Evolutionary conservation across 2,888 invertebrate genomes (phyloP), one percentile per base, ranked within the genome.

Genomic region (Lymantria dispar): DNA sequence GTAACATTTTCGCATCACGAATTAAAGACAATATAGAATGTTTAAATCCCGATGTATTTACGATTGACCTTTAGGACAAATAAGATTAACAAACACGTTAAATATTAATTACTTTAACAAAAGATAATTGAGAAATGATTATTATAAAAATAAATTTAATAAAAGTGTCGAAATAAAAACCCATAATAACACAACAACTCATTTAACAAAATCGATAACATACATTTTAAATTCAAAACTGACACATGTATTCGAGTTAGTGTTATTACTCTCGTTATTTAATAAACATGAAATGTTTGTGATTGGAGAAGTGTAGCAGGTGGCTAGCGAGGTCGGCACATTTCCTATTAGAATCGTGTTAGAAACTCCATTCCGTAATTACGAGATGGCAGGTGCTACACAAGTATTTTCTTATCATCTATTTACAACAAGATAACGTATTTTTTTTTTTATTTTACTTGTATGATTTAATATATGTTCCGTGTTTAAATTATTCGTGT

Each of bases 331-430:
- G 67, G 68, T 68, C 71, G 71, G 65, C 77, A 72, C 71, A 78
- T 86, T 85, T 88, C 89, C 86, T 87, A 88, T 90, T 90, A 87
- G 87, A 87, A 83, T 83, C 85, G 71, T 72, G 77, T 76, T 78
- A 75, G 77, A 79, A 68, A 69, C 72, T 67, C 80, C 78, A 82
- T 83, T 80, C 85, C 74, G 80, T 85, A 80, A 84, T 85, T 87
- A 87, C 81, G 77, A 72, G 74, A 76, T 60, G 74, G 83, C 87
- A 89, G 89, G 88, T 90, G 89, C 85, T 67, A 69, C 36, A 42
- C 54, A 77, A 74, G 75, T 56, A 76, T 78, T 79, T 78, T 78
- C 66, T 76, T 79, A 81, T 80, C 76, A 81, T 80, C 76, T 78
- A 74, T 77, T 71, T 72, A 74, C 74, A 70, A 67, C 66, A 47